Percentiles rank a stretch among this genome's conserved stretches.
phyloP scores from a whole-genome alignment of 2,888 invertebrate genomes.

The Nebria brevicollis region DNA sequence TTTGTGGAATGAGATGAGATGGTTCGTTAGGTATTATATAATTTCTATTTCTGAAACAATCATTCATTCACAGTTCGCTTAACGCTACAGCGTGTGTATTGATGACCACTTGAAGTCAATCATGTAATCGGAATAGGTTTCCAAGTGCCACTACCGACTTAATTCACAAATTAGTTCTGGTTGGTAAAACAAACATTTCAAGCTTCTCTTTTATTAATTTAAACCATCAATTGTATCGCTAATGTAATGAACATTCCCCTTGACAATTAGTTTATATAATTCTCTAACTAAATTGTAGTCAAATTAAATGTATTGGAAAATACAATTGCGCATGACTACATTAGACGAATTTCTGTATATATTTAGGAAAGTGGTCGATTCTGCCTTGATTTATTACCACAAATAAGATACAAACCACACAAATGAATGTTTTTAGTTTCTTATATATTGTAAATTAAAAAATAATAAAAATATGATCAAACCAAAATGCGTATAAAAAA shows the following conservation, averaged over 20 bases:
- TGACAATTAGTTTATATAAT: no score
- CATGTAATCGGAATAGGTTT: conserved; percentile 7
- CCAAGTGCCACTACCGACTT: not conserved
- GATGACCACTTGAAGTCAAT: conserved; percentile 15
- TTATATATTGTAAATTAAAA: no score
- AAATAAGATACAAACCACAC: no score
- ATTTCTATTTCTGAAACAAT: conserved; percentile 5
- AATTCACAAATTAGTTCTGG: not conserved
- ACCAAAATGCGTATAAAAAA: no score
- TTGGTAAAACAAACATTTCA: no score
- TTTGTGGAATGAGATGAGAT: not conserved
- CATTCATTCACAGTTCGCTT: not conserved
- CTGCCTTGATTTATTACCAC: no score
- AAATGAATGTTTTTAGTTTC: no score
- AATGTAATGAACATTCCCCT: no score
- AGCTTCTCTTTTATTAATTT: no score
- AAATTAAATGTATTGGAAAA: conserved; percentile 28
- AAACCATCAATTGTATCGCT: no score
- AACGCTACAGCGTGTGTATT: conserved; percentile 4
- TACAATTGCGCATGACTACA: conserved; percentile 27
- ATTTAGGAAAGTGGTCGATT: not conserved
- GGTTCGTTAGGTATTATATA: not conserved
- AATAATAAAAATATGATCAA: no score
- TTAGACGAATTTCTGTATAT: not conserved
- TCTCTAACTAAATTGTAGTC: not conserved